A percentile compares a stretch with the other conserved stretches of the same genome.
These are phyloP conservation scores for Camponotus pennsylvanicus DNA, from an alignment of 1,140 invertebrate genomes.

Conservation along the genomic window DNA sequence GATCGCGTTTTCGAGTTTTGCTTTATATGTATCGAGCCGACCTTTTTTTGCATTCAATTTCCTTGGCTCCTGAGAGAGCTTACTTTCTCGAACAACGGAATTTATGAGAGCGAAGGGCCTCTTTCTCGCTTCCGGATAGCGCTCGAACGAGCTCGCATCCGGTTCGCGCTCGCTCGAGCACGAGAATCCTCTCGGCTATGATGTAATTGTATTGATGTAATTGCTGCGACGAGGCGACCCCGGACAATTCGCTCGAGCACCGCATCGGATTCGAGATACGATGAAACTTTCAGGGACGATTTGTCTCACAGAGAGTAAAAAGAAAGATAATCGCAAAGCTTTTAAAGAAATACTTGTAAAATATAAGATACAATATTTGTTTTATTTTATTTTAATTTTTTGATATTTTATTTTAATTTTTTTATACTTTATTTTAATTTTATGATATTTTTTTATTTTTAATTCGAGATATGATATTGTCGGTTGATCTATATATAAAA, in stretches of 20 bases:
- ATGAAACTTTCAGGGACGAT: conserved; percentile 15
- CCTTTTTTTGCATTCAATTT: background rate
- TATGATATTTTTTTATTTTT: background rate
- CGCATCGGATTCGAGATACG: conserved; percentile 6
- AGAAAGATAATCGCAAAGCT: background rate
- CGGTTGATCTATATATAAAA: background rate
- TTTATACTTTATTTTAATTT: background rate
- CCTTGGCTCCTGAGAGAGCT: background rate
- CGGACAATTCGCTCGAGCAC: conserved; percentile 21
- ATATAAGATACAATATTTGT: background rate
- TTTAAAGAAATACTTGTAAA: background rate
- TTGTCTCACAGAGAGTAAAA: background rate
- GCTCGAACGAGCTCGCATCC: conserved; percentile 69
- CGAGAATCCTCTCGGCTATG: conserved; percentile 65
- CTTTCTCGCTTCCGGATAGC: conserved; percentile 70
- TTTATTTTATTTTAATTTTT: background rate
- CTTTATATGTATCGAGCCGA: background rate
- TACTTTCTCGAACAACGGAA: conserved; percentile 62
- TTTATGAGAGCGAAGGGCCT: conserved; percentile 28
- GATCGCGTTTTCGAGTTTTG: conserved; percentile 68
- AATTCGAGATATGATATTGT: too few relatives aligned
- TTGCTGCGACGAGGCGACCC: conserved; percentile 45
- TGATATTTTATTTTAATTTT: background rate
- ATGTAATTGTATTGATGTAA: conserved; percentile 50
- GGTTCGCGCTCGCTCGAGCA: conserved; percentile 65